Conservation (phyloP, 2,113 vertebrate species). For the Crotalus helleri region DNA sequence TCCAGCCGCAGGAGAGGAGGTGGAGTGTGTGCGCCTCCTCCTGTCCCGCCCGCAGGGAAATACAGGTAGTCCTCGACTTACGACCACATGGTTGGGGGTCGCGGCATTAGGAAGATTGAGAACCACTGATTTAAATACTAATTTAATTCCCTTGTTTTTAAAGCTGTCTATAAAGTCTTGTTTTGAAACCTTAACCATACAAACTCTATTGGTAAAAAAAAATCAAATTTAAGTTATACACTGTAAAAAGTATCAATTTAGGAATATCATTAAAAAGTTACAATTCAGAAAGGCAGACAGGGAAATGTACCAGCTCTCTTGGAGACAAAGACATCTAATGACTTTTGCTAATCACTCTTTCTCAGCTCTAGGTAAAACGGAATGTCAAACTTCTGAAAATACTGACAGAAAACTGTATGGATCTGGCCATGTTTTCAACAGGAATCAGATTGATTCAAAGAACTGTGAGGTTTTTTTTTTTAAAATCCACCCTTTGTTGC, state of each 20-base stretch:
- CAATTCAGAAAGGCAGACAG: not conserved
- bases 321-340: too few species aligned
- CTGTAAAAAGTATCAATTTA: conserved; percentile 3
- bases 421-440: not conserved
- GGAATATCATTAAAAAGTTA: not conserved
- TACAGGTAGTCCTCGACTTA: too few species aligned
- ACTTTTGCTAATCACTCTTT: too few species aligned
- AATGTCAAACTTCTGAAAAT: not conserved
- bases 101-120: too few species aligned
- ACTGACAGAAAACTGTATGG: not conserved
- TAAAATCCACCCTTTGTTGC: not conserved
- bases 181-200: not conserved
- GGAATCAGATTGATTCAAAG: not conserved
- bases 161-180: not conserved
- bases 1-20: too few species aligned
- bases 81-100: too few species aligned
- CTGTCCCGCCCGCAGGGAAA: too few species aligned
- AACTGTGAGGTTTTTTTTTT: not conserved
- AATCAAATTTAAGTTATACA: not conserved
- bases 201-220: not conserved
- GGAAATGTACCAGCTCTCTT: not conserved
- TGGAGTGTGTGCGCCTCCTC: too few species aligned
- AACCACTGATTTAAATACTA: not conserved
- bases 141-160: not conserved
- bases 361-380: not conserved